Conservation (phyloP, 2,113 vertebrate genomes). For the Crotophaga sulcirostris region DNA sequence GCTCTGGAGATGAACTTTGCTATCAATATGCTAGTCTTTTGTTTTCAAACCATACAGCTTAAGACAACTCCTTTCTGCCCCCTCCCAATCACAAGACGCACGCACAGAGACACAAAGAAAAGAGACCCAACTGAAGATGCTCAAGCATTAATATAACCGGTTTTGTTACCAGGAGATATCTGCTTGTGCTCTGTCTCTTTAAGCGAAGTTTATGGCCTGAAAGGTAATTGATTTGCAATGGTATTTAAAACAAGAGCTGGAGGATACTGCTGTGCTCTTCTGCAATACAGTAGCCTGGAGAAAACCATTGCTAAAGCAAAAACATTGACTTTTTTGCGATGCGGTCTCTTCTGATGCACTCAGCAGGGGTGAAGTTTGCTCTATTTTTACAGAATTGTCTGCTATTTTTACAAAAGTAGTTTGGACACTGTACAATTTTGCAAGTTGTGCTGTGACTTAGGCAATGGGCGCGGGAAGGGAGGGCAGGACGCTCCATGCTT, state of each 20-base stretch:
- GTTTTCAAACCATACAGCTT: neutral
- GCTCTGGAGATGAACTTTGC: neutral
- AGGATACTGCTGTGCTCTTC: neutral
- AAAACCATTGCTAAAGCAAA: conserved; percentile 23
- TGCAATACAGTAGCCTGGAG: conserved; percentile 13
- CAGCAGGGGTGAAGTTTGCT: neutral
- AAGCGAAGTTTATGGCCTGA: conserved; percentile 51
- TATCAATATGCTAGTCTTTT: neutral
- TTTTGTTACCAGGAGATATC: neutral
- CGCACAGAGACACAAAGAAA: neutral
- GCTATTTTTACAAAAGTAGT: conserved; percentile 24
- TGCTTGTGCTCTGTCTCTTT: conserved; percentile 35
- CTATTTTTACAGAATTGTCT: conserved; percentile 44
- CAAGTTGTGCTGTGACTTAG: neutral
- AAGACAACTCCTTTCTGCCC: neutral
- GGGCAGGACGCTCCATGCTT: neutral
- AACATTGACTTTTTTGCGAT: conserved; percentile 23
- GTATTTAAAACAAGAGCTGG: conserved; percentile 59
- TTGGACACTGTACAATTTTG: neutral
- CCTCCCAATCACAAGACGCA: neutral
- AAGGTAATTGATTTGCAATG: conserved; percentile 48
- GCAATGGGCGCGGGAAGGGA: neutral
- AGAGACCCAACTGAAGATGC: neutral
- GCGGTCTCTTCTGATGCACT: conserved; percentile 39
- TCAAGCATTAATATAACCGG: neutral